Conservation (phyloP, 1,140 invertebrate species). For the Orussus abietinus region DNA sequence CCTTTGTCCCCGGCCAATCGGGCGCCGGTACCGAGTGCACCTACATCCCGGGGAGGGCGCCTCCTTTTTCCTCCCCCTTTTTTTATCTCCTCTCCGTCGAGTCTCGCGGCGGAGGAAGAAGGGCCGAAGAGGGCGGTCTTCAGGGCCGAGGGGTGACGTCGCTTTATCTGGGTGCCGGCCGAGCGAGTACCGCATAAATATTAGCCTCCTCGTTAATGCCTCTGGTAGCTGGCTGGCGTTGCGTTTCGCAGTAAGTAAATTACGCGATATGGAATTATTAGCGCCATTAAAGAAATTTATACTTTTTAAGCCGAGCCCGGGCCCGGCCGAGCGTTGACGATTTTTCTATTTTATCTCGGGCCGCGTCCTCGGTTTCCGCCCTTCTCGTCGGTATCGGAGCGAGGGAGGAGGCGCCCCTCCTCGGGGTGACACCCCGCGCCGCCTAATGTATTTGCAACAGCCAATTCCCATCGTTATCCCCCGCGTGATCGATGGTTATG, state of each 20-base stretch:
- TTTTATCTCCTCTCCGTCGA: slow-evolving; percentile 39
- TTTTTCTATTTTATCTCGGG: slow-evolving; percentile 53
- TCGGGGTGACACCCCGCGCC: slow-evolving; percentile 24
- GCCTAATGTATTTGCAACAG: slow-evolving; percentile 52
- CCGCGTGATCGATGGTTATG: slow-evolving; percentile 46
- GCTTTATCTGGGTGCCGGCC: slow-evolving; percentile 51
- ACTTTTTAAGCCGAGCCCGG: slow-evolving; percentile 38
- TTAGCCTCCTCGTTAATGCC: slow-evolving; percentile 56
- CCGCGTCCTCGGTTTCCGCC: slow-evolving; percentile 10
- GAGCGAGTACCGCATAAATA: slow-evolving; percentile 54
- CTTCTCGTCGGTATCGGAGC: slow-evolving; percentile 7
- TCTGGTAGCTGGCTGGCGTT: slow-evolving; percentile 54
- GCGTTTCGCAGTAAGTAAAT: slow-evolving; percentile 58
- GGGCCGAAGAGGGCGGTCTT: slow-evolving; percentile 19
- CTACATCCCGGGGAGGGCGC: slow-evolving; percentile 23
- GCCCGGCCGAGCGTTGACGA: slow-evolving; percentile 39
- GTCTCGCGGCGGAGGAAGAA: slow-evolving; percentile 18
- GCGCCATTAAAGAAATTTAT: slow-evolving; percentile 57
- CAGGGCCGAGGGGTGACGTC: slow-evolving; percentile 20
- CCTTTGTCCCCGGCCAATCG: slow-evolving; percentile 23
- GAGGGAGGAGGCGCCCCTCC: too few relatives aligned
- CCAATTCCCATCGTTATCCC: slow-evolving; percentile 50
- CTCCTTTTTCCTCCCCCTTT: too few relatives aligned
- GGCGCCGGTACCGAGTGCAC: slow-evolving; percentile 16
- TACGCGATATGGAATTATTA: slow-evolving; percentile 58